Evolutionary conservation across 1,140 invertebrate species (phyloP).

Genomic region (Bombus haemorrhoidalis): DNA sequence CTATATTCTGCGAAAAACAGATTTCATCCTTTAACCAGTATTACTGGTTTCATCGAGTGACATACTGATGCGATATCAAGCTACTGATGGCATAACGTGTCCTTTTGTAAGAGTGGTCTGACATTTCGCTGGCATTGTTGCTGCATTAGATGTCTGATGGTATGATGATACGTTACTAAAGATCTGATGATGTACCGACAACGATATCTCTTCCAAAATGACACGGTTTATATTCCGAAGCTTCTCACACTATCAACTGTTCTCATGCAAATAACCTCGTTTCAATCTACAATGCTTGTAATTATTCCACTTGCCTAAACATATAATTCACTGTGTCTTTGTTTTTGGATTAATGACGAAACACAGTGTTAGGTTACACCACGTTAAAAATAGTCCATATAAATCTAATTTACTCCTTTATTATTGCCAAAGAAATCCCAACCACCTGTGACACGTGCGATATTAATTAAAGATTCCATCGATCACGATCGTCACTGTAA

Average conservation of each 20-base stretch:
- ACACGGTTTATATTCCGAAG: not conserved
- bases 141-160: not conserved
- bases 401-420: too few relatives aligned
- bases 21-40: not conserved
- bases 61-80: not conserved
- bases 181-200: conserved; percentile 1
- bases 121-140: not conserved
- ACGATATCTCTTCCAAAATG: conserved; percentile 12
- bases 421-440: too few relatives aligned
- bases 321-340: not conserved
- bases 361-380: not conserved
- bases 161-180: not conserved
- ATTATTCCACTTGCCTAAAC: not conserved
- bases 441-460: too few relatives aligned
- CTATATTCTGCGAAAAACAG: not conserved
- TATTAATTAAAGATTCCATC: too few relatives aligned
- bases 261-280: conserved; percentile 11
- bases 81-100: not conserved
- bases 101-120: not conserved
- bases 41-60: not conserved
- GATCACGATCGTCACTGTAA: too few relatives aligned
- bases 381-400: too few relatives aligned
- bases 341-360: not conserved
- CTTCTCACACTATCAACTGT: not conserved
- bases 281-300: not conserved